These are phyloP conservation scores for Belgica antarctica DNA, from an alignment of 2,888 invertebrate species.

Conservation along the genomic window DNA sequence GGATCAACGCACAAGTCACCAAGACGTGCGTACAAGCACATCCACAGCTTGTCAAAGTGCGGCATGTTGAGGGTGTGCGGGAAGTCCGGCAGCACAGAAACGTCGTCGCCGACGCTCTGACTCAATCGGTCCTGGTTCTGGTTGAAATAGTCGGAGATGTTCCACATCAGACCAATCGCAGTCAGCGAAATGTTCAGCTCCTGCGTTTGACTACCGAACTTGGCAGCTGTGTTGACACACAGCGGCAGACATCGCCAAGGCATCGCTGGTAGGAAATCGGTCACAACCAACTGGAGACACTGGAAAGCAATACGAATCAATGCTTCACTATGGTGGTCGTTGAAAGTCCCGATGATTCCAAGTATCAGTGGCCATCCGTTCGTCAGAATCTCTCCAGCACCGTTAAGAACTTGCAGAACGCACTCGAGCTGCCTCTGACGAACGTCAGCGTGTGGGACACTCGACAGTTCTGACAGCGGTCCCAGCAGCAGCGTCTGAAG, in stretches of 20 bases:
- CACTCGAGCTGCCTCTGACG: constrained; percentile 92
- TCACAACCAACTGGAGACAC: constrained; percentile 90
- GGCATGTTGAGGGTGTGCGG: constrained; percentile 81
- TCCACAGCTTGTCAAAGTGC: constrained; percentile 91
- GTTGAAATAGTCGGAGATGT: constrained; percentile 95
- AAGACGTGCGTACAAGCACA: constrained; percentile 86
- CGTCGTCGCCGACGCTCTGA: constrained; percentile 69
- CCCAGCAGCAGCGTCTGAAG: constrained; percentile 83
- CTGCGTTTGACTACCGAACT: constrained; percentile 93
- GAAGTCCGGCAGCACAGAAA: constrained; percentile 76
- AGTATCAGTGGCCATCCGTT: constrained; percentile 95
- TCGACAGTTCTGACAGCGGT: constrained; percentile 88
- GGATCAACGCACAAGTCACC: constrained; percentile 92
- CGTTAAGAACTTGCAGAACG: constrained; percentile 87
- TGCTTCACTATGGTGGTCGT: constrained; percentile 88
- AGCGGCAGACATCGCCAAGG: constrained; percentile 87
- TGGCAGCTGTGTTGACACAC: constrained; percentile 88
- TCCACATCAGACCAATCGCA: constrained; percentile 97
- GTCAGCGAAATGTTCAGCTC: constrained; percentile 96
- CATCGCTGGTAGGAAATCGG: constrained; percentile 89
- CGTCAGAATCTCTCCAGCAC: constrained; percentile 85
- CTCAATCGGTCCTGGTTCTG: constrained; percentile 87
- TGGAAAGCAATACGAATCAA: constrained; percentile 92
- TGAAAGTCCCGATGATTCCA: constrained; percentile 92
- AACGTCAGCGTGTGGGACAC: constrained; percentile 88